Base-by-base conservation (phyloP, 2,797 vertebrate genomes). In the Moxostoma hubbsi region DNA sequence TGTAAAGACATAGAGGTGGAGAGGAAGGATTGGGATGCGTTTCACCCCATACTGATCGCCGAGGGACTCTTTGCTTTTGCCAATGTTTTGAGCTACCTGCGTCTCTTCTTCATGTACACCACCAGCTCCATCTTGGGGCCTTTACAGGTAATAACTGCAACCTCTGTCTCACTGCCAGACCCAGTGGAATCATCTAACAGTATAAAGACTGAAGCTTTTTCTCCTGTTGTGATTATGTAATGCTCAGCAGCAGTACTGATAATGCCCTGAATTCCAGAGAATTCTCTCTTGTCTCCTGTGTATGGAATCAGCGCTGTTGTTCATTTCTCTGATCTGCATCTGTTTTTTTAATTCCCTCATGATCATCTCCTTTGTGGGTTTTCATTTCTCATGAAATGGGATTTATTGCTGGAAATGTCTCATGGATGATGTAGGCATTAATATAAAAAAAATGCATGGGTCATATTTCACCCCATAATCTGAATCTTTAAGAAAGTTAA, bases 101-200 rank as follows among this genome's bases (percentile, higher is more conserved):
- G 98, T 11, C 97, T 99, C 67, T 99, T 99, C 93, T 99, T 99
- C 88, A 98, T 99, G 98, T 99, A 99, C 92, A 99, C 98, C 81
- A 99, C 98, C 86, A 99, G 97, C 92, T 99, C 98, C 82, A 95
- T 98, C 87, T 90, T 99, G 87, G 98, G 98, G 43, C 98, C 98
- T 0, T 92, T 99, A 46, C 98, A 99, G 97, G 98, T 99, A 90
- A 75, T 53, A 7, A 15, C 4, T 16, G 36, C 55, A 51, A 51
- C 36, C 9, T 66, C 12, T 53, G 15, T 36, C 36, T 36, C 12
- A 13, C 45, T 59, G 55, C 15, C 45, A 24, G 45, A 73, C 12
- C 45, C 72, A 84, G 46, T 46, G 7, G 43, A 66, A 69, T 13
- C 5, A 55, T 55, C 54, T 53, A 12, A 53, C 54, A 55, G 49